Percentiles rank a stretch among this genome's conserved stretches.
Evolutionary conservation across 92 coral and sea anemone genomes (phyloP).

Genomic region (Porites evermanni): DNA sequence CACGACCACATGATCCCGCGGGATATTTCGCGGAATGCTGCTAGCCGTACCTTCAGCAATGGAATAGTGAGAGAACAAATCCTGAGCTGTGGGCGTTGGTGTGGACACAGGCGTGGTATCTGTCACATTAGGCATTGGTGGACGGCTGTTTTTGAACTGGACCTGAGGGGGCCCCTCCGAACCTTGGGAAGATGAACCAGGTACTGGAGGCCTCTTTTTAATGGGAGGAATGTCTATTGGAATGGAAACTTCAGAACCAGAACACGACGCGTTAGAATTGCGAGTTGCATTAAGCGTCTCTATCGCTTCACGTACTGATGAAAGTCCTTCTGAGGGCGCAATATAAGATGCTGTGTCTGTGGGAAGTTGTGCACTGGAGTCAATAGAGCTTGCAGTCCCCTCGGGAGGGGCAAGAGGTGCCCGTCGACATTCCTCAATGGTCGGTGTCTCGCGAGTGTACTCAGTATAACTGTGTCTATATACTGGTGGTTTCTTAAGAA

Average conservation of each 20-base stretch:
- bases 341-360: constrained; percentile 55
- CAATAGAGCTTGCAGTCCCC: constrained; percentile 68
- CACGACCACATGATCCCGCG: constrained; percentile 49
- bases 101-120: not conserved
- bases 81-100: constrained; percentile 2
- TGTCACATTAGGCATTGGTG: not conserved
- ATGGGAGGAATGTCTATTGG: constrained; percentile 38
- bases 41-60: constrained; percentile 21
- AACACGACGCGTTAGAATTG: constrained; percentile 70
- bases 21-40: constrained; percentile 38
- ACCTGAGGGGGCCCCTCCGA: constrained; percentile 53
- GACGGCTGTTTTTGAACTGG: constrained; percentile 2
- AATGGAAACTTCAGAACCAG: constrained; percentile 81
- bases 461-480: constrained; percentile 74
- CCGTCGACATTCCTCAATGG: constrained; percentile 28
- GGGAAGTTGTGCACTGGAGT: constrained; percentile 56
- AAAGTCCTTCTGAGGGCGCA: constrained; percentile 67
- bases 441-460: constrained; percentile 40
- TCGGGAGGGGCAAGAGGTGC: constrained; percentile 89
- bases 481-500: constrained; percentile 71
- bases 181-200: constrained; percentile 73
- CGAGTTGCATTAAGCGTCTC: constrained; percentile 48
- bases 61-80: constrained; percentile 28
- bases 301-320: constrained; percentile 59
- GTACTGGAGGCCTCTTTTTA: constrained; percentile 69